Evolutionary conservation across 2,113 vertebrate genomes (phyloP).

Genomic region (Podiceps cristatus): DNA sequence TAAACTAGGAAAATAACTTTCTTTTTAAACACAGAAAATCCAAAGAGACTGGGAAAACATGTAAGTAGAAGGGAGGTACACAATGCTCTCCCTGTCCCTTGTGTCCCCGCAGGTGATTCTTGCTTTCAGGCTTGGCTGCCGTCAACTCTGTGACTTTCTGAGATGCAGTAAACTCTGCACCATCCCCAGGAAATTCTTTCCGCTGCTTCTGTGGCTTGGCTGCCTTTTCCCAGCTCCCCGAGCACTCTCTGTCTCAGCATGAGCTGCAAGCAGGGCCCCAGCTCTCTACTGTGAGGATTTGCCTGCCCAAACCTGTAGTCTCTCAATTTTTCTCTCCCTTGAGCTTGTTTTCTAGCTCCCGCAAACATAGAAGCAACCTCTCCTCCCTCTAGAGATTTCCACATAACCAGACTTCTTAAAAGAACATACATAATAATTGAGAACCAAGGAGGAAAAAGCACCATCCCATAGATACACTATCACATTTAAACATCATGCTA

Average conservation of each 20-base stretch:
- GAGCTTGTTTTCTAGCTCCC: neutral
- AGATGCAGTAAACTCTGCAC: neutral
- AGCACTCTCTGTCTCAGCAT: neutral
- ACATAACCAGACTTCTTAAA: neutral
- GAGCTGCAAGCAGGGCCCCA: neutral
- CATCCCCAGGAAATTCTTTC: neutral
- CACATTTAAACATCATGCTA: neutral
- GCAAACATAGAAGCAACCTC: neutral
- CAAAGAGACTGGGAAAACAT: neutral
- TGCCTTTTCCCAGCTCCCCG: neutral
- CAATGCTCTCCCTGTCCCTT: neutral
- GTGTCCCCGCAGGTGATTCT: neutral
- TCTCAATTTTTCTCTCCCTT: neutral
- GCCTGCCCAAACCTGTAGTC: neutral
- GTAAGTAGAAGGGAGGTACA: fast-evolving
- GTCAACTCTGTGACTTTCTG: neutral
- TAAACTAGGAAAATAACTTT: neutral
- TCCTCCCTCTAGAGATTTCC: neutral
- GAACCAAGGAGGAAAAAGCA: neutral
- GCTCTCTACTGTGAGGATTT: neutral
- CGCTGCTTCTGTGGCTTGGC: neutral
- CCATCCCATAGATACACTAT: neutral
- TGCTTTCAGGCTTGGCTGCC: neutral
- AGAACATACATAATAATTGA: neutral
- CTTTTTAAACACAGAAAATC: neutral